These are phyloP conservation scores for Aricia agestis DNA, from an alignment of 1,140 invertebrate genomes.

Conservation along the genomic window DNA sequence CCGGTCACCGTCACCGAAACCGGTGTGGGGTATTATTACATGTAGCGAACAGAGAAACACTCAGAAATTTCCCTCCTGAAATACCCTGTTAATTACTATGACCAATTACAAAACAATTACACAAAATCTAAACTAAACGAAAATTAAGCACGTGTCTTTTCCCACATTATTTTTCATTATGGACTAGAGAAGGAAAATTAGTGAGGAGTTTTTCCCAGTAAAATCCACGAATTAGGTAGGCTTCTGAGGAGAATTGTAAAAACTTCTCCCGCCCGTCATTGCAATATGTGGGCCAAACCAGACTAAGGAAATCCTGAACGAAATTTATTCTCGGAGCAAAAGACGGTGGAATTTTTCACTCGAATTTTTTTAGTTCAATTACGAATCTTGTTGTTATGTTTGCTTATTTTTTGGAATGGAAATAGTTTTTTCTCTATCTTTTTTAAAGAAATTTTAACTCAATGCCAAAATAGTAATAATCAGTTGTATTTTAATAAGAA, in stretches of 20 bases:
- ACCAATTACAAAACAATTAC: no score
- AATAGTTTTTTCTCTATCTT: no score
- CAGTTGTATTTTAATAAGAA: no score
- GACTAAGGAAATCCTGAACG: not conserved
- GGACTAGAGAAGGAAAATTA: not conserved
- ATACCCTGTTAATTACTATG: no score
- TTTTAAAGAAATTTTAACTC: no score
- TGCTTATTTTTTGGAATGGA: not conserved
- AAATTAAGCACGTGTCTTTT: not conserved
- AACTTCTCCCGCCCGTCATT: slow-evolving; percentile 32
- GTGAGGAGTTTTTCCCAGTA: not conserved
- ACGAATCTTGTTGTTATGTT: not conserved
- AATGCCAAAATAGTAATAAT: no score
- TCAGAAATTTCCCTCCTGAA: no score
- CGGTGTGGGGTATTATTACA: no score
- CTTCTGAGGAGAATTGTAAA: slow-evolving; percentile 7
- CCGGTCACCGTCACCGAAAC: no score
- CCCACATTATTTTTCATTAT: not conserved
- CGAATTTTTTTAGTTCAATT: not conserved
- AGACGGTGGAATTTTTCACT: not conserved
- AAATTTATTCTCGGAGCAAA: not conserved
- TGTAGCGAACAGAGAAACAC: no score
- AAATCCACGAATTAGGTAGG: not conserved
- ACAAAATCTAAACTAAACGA: not conserved
- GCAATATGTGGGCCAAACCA: slow-evolving; percentile 28